Base-by-base conservation (phyloP, 2,888 invertebrate genomes). In the Formica aserva region DNA sequence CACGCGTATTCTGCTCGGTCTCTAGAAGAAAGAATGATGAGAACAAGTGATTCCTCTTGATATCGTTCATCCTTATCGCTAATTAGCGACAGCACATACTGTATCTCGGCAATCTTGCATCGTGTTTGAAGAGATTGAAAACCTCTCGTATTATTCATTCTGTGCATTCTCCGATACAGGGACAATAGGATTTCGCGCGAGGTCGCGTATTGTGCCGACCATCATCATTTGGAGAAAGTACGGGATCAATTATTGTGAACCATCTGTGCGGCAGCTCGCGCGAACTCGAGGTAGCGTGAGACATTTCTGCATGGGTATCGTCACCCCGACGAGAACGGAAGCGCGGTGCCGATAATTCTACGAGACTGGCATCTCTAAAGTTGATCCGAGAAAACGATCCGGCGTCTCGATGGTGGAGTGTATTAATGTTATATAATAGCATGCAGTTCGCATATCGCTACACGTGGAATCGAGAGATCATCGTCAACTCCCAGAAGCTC, bases 381-480 rank as follows among this genome's bases (percentile, higher is more conserved):
- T 91, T 88, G 89, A 92, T 85, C 91, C 90, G 86, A 90, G 92
- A 84, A 84, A 91, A 91, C 89, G 86, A 90, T 82, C 89, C 90
- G 85, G 89, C 93, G 84, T 93, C 94, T 95, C 93, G 92, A 95
- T 94, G 95, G 93, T 94, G 94, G 94, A 94, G 93, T 88, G 94
- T 94, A 91, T 93, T 94, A 93, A 95, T 94, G 94, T 94, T 94
- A 91, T 93, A 93, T 93, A 94, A 95, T 96, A 96, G 96, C 95
- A 96, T 96, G 96, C 96, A 95, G 96, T 97, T 97, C 97, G 97
- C 97, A 96, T 98, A 98, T 96, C 97, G 97, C 95, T 98, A 97
- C 97, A 97, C 97, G 96, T 98, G 98, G 98, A 98, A 98, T 96
- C 97, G 97, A 96, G 98, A 98, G 96, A 98, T 98, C 95, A 97